Evolutionary conservation across 2,888 invertebrate genomes (phyloP).

Genomic region (Cataglyphis rosenhaueri): DNA sequence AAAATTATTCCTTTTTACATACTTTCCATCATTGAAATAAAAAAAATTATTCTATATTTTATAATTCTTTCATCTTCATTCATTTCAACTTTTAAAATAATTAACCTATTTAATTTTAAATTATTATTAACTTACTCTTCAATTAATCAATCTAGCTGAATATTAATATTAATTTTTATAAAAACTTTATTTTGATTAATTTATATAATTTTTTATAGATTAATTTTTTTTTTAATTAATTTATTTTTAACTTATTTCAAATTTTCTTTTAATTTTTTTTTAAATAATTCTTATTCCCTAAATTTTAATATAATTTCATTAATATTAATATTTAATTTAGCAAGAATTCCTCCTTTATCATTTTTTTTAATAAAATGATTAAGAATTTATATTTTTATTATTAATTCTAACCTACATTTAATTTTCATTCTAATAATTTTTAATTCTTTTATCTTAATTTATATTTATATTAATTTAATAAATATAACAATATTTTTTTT

Average conservation of each 20-base stretch:
- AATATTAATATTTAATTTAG: neutral
- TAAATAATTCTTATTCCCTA: neutral
- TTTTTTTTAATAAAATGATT: conserved; percentile 7
- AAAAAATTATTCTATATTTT: conserved; percentile 82
- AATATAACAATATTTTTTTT: neutral
- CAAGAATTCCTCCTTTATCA: neutral
- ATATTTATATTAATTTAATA: conserved; percentile 85
- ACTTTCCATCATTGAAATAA: conserved; percentile 75
- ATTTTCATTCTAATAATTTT: conserved; percentile 64
- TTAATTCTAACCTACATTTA: neutral
- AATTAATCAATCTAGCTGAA: neutral
- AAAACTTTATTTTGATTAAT: neutral
- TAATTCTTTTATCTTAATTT: conserved; percentile 86
- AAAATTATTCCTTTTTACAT: neutral
- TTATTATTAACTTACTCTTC: neutral
- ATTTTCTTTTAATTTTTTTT: too few relatives aligned
- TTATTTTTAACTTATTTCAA: neutral
- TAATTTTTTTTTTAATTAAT: neutral
- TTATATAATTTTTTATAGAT: neutral
- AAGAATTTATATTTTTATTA: neutral
- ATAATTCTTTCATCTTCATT: conserved; percentile 50
- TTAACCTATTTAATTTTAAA: neutral
- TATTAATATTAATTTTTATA: neutral
- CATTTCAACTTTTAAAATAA: conserved; percentile 4
- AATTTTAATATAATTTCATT: neutral